Percentiles rank a stretch among this genome's conserved stretches.
These are phyloP conservation scores for Natator depressus DNA, from an alignment of 2,113 vertebrate genomes.

Conservation along the genomic window DNA sequence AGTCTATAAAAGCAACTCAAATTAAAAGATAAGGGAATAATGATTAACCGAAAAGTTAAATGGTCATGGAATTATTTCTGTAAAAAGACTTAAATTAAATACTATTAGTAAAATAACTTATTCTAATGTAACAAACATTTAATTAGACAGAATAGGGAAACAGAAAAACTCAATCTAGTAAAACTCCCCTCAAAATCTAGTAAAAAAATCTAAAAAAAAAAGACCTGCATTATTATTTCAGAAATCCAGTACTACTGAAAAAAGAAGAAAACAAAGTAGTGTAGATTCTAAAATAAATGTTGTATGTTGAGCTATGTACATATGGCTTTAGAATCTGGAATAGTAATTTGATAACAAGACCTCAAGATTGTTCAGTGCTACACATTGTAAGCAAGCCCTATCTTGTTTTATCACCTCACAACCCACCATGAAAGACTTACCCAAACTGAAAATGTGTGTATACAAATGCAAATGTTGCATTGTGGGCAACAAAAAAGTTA, in stretches of 20 bases:
- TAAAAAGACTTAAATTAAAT: not conserved
- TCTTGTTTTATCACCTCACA: conserved; percentile 65
- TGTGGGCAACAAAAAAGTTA: not conserved
- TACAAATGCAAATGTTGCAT: not conserved
- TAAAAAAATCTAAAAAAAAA: not conserved
- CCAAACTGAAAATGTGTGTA: not conserved
- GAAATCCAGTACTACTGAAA: not conserved
- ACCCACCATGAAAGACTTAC: conserved; percentile 46
- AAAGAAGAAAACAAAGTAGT: not conserved
- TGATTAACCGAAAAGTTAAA: too few species aligned
- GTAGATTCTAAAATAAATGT: not conserved
- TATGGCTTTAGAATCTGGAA: conserved; percentile 41
- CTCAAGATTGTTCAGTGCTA: conserved; percentile 39
- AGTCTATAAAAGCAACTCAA: not conserved
- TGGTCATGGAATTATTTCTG: not conserved
- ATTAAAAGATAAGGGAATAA: not conserved
- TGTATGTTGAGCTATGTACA: not conserved
- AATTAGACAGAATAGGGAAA: not conserved
- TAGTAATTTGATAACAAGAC: conserved; percentile 54
- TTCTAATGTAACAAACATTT: not conserved
- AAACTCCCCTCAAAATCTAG: accelerated
- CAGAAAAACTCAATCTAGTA: not conserved
- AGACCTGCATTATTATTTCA: not conserved
- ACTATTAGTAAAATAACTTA: not conserved
- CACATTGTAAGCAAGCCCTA: conserved; percentile 59